Conservation (phyloP, 2,113 vertebrate genomes). For the Scophthalmus maximus region DNA sequence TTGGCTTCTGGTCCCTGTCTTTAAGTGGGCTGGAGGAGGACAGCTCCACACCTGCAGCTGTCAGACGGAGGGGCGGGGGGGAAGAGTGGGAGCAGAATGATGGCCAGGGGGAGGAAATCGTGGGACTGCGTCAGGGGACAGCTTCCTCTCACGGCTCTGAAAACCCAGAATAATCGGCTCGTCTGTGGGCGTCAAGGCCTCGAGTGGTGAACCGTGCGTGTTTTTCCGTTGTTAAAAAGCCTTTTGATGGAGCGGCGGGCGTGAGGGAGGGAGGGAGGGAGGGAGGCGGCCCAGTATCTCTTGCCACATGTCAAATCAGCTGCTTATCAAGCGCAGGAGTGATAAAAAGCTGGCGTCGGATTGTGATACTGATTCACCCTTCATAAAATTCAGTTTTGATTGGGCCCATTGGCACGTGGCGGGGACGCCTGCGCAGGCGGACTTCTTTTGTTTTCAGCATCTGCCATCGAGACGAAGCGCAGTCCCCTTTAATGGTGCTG, state of each 20-base stretch:
- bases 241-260: slow-evolving; percentile 8
- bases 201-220: slow-evolving; percentile 20
- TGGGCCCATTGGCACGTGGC: too few species aligned
- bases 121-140: slow-evolving; percentile 39
- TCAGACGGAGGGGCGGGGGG: slow-evolving; percentile 27
- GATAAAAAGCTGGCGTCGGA: neutral
- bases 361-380: neutral
- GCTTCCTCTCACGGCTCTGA: slow-evolving; percentile 41
- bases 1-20: slow-evolving; percentile 35
- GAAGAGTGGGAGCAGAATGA: slow-evolving; percentile 41
- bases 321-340: slow-evolving; percentile 4
- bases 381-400: too few species aligned
- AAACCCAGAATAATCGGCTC: slow-evolving; percentile 29
- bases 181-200: slow-evolving; percentile 53
- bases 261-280: neutral
- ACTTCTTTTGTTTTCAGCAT: slow-evolving; percentile 13
- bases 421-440: too few species aligned
- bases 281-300: neutral
- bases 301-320: slow-evolving; percentile 16
- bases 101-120: slow-evolving; percentile 53
- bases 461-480: slow-evolving; percentile 1
- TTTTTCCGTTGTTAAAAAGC: slow-evolving; percentile 53
- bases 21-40: slow-evolving; percentile 31
- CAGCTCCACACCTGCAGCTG: slow-evolving; percentile 66
- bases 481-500: slow-evolving; percentile 7